Conservation (phyloP, 2,888 invertebrate species). For the Lapara coniferarum region DNA sequence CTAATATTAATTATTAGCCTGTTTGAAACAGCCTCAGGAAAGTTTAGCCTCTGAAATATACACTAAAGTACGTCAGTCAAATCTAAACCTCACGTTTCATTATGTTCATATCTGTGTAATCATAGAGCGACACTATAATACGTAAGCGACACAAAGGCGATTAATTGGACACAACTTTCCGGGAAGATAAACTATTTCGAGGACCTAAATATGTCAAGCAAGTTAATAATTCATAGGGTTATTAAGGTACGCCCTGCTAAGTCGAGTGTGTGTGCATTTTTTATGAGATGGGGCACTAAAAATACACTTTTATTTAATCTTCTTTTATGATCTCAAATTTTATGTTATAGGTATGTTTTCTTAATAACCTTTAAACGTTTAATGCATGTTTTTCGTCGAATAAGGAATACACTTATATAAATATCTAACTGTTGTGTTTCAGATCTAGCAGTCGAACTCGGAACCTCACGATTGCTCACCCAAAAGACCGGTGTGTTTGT, state of each 20-base stretch:
- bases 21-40: no score
- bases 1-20: no score
- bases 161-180: conserved; percentile 40
- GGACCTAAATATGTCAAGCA: conserved; percentile 37
- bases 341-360: not conserved
- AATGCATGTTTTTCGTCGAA: no score
- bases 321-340: not conserved
- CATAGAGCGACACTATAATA: conserved; percentile 43
- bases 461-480: no score
- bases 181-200: conserved; percentile 34
- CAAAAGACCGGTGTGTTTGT: no score
- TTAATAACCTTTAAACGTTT: not conserved
- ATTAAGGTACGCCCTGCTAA: conserved; percentile 37
- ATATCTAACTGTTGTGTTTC: no score
- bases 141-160: conserved; percentile 35
- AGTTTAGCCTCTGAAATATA: no score
- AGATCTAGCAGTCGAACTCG: no score
- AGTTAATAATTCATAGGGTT: conserved; percentile 44
- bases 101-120: not conserved
- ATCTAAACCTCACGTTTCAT: not conserved
- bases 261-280: not conserved
- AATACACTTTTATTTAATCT: not conserved
- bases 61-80: no score
- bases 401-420: no score
- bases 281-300: not conserved